Base-by-base conservation (phyloP, 2,888 invertebrate species). In the Cryptocephalus primarius region DNA sequence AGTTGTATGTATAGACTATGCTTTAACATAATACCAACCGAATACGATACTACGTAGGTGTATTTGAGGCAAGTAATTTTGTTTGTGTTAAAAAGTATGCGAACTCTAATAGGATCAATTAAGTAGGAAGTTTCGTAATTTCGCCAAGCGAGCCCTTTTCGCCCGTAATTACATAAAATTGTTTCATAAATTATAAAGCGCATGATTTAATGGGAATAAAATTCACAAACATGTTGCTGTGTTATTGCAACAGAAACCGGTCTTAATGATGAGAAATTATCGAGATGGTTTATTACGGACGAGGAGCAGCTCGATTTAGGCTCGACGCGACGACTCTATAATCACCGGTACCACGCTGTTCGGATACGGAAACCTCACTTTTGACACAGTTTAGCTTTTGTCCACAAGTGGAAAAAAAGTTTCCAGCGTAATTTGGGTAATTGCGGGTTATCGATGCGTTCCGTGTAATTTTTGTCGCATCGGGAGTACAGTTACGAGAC, bases 251-350 rank as follows among this genome's bases (percentile, higher is more conserved):
- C 40, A 48, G 49, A 48, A 56, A 57, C 59, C 55, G 56, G 57
- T 57, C 52, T 55, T 55, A 56, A 57, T 57, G 47, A 57, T 55
- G 55, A 59, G 56, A 54, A 56, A 57, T 59, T 59, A 59, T 59
- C 56, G 52, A 50, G 52, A 55, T 55, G 47, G 52, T 49, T 55
- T 54, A 54, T 57, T 56, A 58, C 46, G 42, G 40, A 46, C 44
- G 22, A 22, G 6, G 22, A 22, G 22, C 22, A 22, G 22, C 22
- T 22, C 22, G 22, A n/a, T 6, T 22, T 51, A 54, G 54, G 52
- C 55, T 53, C 52, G 47, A 53, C 48, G 51, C 55, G 57, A 57
- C 55, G 53, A 55, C 55, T 57, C 54, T 58, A 58, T 58, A 58
- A 58, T 58, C 51, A 51, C 58, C 56, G 56, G 59, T 50, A 52